Conservation (phyloP, 1,140 invertebrate species). For the Drosophila parvula region DNA sequence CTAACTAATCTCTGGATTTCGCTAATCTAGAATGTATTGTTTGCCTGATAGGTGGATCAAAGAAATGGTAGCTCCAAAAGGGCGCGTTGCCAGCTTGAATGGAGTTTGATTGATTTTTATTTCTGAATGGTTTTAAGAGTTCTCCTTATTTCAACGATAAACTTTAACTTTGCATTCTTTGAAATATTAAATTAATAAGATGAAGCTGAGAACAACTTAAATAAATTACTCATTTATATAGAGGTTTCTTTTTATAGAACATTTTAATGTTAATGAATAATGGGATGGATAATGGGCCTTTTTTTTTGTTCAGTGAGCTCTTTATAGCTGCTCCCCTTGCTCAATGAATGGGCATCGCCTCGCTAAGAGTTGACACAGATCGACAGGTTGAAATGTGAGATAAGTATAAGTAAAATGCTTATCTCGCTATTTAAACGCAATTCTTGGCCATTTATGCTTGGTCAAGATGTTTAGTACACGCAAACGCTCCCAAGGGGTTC, state of each 20-base stretch:
- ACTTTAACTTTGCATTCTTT: too few species aligned
- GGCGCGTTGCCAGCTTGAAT: not conserved
- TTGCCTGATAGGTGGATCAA: not conserved
- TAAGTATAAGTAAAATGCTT: constrained; percentile 5
- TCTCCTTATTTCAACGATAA: too few species aligned
- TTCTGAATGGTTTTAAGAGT: not conserved
- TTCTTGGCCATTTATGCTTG: constrained; percentile 8
- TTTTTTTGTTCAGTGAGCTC: not conserved
- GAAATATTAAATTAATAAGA: too few species aligned
- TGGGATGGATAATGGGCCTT: too few species aligned
- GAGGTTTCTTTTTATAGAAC: too few species aligned
- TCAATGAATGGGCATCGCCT: constrained; percentile 17
- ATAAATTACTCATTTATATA: too few species aligned
- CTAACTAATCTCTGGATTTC: constrained; percentile 32
- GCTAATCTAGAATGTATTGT: constrained; percentile 25
- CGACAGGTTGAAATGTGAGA: constrained; percentile 19
- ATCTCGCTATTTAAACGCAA: constrained; percentile 13
- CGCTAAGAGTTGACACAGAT: constrained; percentile 1
- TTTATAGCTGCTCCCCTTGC: not conserved
- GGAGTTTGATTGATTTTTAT: not conserved
- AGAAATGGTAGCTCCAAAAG: not conserved
- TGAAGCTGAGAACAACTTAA: too few species aligned
- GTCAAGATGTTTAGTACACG: constrained; percentile 28
- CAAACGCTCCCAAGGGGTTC: constrained; percentile 39
- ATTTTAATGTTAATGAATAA: too few species aligned